phyloP scores from a whole-genome alignment of 2,797 vertebrate species.

The Leptodactylus fallax region DNA sequence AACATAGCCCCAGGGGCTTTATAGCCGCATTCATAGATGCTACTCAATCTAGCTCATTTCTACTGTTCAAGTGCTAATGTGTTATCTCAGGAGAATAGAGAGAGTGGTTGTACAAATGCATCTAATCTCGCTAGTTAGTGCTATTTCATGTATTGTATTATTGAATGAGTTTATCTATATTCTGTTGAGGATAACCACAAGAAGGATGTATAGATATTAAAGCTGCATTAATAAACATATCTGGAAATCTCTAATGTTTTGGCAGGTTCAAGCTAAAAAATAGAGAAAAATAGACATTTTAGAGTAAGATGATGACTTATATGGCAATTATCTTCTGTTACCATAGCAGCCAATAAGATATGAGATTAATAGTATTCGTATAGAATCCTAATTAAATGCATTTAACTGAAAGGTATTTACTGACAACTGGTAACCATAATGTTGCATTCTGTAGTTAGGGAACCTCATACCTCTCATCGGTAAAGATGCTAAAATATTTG shows the following conservation, averaged over 20 bases:
- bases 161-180: conserved; percentile 39
- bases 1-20: conserved; percentile 35
- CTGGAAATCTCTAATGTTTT: neutral
- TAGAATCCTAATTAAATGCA: neutral
- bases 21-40: conserved; percentile 42
- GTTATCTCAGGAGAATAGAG: conserved; percentile 43
- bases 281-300: neutral
- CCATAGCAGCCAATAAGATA: conserved; percentile 21
- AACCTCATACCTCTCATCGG: neutral
- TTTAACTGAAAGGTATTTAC: neutral
- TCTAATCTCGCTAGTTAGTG: conserved; percentile 37
- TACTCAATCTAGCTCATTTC: conserved; percentile 50
- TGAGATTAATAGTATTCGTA: neutral
- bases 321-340: neutral
- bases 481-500: neutral
- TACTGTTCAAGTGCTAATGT: conserved; percentile 49
- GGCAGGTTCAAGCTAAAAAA: neutral
- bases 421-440: neutral
- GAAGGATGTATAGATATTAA: conserved; percentile 3
- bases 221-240: neutral
- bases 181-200: conserved; percentile 32
- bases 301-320: neutral
- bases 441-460: too few species aligned
- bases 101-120: conserved; percentile 45
- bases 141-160: conserved; percentile 31